Conservation (phyloP, 2,888 invertebrate genomes). For the Hypena proboscidalis region DNA sequence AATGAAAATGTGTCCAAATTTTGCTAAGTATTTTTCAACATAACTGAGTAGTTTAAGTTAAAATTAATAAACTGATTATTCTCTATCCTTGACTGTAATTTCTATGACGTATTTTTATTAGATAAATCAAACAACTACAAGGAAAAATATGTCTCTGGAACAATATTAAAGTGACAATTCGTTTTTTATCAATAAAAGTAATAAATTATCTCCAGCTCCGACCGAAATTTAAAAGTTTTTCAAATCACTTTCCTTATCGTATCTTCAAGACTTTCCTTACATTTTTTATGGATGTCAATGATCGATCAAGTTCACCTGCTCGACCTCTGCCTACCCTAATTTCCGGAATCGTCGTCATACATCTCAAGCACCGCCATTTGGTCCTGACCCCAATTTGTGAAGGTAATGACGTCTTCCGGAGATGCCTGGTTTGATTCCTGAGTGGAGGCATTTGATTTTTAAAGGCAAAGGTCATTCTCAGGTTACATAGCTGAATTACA, state of each 20-base stretch:
- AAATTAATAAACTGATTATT: too few relatives aligned
- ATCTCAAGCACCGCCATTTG: constrained; percentile 31
- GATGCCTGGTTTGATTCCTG: constrained; percentile 34
- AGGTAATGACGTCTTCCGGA: constrained; percentile 41
- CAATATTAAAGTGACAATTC: constrained; percentile 8
- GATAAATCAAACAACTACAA: too few relatives aligned
- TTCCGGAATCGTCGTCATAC: constrained; percentile 39
- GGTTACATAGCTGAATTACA: too few relatives aligned
- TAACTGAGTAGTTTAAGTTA: too few relatives aligned
- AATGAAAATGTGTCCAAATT: too few relatives aligned
- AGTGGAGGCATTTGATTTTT: constrained; percentile 24
- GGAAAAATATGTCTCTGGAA: too few relatives aligned
- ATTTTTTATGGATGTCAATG: not conserved
- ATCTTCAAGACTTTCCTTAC: too few relatives aligned
- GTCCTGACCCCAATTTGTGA: constrained; percentile 45
- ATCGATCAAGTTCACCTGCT: constrained; percentile 16
- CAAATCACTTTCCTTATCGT: too few relatives aligned
- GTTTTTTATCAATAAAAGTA: not conserved
- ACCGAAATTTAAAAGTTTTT: too few relatives aligned
- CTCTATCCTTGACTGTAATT: too few relatives aligned
- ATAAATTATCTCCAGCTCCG: not conserved
- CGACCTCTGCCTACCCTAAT: constrained; percentile 30
- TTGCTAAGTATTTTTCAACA: too few relatives aligned
- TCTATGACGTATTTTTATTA: too few relatives aligned
- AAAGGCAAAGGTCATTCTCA: constrained; percentile 7